These are phyloP conservation scores for zebrafish (Danio rerio) DNA, from an alignment of 2,113 vertebrate genomes.

Conservation along the genomic window GRCz12tu NC_133181.1:13627001-13627500, in stretches of 20 bases:
- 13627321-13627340: constrained; percentile 98
- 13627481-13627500: constrained; percentile 93
- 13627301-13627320: constrained; percentile 97
- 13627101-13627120: too few species aligned
- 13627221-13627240: too few species aligned
- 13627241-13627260: constrained; percentile 60
- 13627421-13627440: background rate
- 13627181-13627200: too few species aligned
- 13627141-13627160: background rate
- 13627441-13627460: constrained; percentile 89
- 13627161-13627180: too few species aligned
- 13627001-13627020: too few species aligned
- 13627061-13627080: too few species aligned
- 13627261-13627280: constrained; percentile 93
- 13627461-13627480: constrained; percentile 97
- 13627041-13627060: too few species aligned
- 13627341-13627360: constrained; percentile 80
- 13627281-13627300: constrained; percentile 98
- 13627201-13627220: too few species aligned
- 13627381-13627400: background rate
- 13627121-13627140: background rate
- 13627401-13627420: background rate
- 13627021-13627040: too few species aligned
- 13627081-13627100: too few species aligned
- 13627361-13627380: background rate